Evolutionary conservation across 2,888 invertebrate genomes (phyloP).

Genomic region (Theodoxus fluviatilis): DNA sequence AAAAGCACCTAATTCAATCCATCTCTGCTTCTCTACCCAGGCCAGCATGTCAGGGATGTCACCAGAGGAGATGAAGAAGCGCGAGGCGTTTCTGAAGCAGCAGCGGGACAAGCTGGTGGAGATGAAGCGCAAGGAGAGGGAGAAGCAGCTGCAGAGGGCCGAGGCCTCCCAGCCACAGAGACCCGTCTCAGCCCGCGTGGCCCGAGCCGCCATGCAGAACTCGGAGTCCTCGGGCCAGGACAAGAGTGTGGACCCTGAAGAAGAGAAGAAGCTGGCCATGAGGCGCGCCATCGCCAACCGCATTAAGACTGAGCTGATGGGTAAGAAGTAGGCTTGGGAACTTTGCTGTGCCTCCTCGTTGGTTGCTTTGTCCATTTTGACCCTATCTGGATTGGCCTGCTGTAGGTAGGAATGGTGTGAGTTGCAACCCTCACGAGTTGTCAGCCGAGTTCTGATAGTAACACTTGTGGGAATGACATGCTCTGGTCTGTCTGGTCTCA

Average conservation of each 20-base stretch:
- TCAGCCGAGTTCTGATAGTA: too few species aligned
- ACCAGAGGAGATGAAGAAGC: constrained; percentile 56
- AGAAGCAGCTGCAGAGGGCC: constrained; percentile 75
- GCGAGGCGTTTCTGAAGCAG: constrained; percentile 85
- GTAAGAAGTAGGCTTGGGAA: too few species aligned
- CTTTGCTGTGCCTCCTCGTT: too few species aligned
- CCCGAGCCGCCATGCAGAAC: constrained; percentile 72
- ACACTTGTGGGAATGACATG: too few species aligned
- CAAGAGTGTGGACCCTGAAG: constrained; percentile 41
- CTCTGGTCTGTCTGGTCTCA: too few species aligned
- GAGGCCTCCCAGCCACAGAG: constrained; percentile 68
- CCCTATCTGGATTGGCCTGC: too few species aligned
- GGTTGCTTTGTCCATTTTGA: too few species aligned
- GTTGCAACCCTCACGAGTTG: too few species aligned
- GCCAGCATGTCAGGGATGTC: constrained; percentile 55
- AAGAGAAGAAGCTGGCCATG: constrained; percentile 76
- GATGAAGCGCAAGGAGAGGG: constrained; percentile 86
- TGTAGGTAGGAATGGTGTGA: too few species aligned
- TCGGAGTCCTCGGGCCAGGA: constrained; percentile 29
- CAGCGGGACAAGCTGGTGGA: constrained; percentile 90
- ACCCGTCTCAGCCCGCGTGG: constrained; percentile 80
- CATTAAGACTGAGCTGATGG: constrained; percentile 85
- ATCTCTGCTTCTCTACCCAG: constrained; percentile 32
- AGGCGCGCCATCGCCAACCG: constrained; percentile 84
- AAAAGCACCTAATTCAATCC: neutral